Base-by-base conservation (phyloP, 2,113 vertebrate genomes). In the Scomber colias region DNA sequence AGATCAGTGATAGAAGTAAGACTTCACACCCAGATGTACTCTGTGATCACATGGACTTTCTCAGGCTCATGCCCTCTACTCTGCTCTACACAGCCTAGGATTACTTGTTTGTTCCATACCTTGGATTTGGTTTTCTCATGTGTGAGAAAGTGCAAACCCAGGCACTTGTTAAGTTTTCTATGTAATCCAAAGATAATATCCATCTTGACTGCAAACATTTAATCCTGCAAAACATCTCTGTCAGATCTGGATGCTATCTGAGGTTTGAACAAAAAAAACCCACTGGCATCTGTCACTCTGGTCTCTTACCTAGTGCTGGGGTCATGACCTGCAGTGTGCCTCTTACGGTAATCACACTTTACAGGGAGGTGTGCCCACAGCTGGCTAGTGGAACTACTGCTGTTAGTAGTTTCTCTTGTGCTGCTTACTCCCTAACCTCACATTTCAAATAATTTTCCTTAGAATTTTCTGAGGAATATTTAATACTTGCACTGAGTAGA, bases 1-100 rank as follows among this genome's bases (percentile, higher is more conserved):
- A 67, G 54, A 73, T 79, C 48, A 44, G 49, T 31, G 65, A 71
- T 50, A 30, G 17, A 71, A 61, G 68, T 71, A 19, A 44, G 10
- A 15, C 12, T 74, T 68, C 55, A 81, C 62, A 21, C 63, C 56
- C 49, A 46, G 14, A 56, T 17, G 9, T 48, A 11, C 55, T 77
- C 19, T 45, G 11, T 54, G 66, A 54, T 21, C 66, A 45, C 13
- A 56, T 7, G 11, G 12, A 19, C 44, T 16, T 31, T 64, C 35
- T 27, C 31, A 53, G 48, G 48, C 54, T 48, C 53, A 16, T 31
- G 71, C 49, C 50, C n/a, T n/a, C 5, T 45, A 19, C 10, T 69
- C 75, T 40, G 49, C 30, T 44, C 10, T 31, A 4, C 21, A 9
- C 19, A 69, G 13, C 21, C 45, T 12, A 17, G 44, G 16, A 17